Percentiles rank a stretch among this genome's conserved stretches.
Conservation (phyloP, 2,888 invertebrate species). For the Idaea straminata region DNA sequence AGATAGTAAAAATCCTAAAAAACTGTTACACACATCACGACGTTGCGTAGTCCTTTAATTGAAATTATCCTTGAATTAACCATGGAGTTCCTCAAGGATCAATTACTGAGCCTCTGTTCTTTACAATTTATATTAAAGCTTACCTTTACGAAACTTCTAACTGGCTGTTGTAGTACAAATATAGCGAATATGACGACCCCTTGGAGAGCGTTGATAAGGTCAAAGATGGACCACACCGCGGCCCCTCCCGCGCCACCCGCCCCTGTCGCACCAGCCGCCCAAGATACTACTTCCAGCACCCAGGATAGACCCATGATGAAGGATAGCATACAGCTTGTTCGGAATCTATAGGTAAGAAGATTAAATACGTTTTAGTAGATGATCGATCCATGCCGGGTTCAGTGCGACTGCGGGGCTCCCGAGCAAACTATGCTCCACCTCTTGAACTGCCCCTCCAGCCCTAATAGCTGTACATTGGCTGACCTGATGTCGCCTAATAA, state of each 20-base stretch:
- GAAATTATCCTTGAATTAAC: no score
- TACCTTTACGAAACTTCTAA: conserved; percentile 65
- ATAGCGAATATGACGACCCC: conserved; percentile 84
- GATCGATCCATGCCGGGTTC: no score
- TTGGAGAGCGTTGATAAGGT: conserved; percentile 85
- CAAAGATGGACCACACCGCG: conserved; percentile 82
- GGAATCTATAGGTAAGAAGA: conserved; percentile 58
- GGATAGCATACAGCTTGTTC: conserved; percentile 81
- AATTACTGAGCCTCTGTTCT: no score
- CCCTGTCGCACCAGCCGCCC: conserved; percentile 77
- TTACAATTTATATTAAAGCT: conserved; percentile 4
- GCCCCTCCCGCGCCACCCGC: conserved; percentile 63
- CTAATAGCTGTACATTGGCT: no score
- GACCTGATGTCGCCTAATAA: no score
- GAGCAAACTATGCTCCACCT: no score
- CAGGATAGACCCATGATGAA: conserved; percentile 85
- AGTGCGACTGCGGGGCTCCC: no score
- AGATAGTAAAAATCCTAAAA: no score
- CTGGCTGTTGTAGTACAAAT: conserved; percentile 78
- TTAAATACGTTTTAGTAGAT: neutral
- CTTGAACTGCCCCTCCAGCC: no score
- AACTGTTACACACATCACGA: no score
- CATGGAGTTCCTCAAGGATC: no score
- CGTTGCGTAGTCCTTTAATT: no score
- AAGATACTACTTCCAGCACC: conserved; percentile 85